phyloP scores from a whole-genome alignment of 1,140 invertebrate genomes.

The Drosophila santomea region DNA sequence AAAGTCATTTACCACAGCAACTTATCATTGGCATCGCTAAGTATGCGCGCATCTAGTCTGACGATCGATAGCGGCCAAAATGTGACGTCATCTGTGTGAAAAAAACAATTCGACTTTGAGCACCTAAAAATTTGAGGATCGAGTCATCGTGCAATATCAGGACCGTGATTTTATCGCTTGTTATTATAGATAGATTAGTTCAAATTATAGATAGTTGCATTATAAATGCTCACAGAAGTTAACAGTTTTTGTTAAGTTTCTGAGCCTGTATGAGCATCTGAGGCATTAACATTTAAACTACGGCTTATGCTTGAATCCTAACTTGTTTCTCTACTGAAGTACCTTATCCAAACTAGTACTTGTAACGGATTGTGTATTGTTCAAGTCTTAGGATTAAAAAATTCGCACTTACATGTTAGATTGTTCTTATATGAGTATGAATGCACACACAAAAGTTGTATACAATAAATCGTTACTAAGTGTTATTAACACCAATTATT shows the following conservation, averaged over 20 bases:
- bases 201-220: slow-evolving; percentile 14
- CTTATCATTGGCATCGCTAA: slow-evolving; percentile 77
- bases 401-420: neutral
- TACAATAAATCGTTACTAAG: slow-evolving; percentile 7
- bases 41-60: slow-evolving; percentile 77
- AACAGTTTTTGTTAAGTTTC: slow-evolving; percentile 17
- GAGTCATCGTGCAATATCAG: neutral
- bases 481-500: slow-evolving; percentile 2
- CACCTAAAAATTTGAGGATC: neutral
- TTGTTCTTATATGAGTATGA: neutral
- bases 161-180: slow-evolving; percentile 11
- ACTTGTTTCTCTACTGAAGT: slow-evolving; percentile 4
- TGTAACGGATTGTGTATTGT: slow-evolving; percentile 10
- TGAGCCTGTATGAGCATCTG: neutral
- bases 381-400: slow-evolving; percentile 13
- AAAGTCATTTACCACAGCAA: slow-evolving; percentile 74
- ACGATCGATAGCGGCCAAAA: slow-evolving; percentile 77
- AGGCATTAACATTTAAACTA: slow-evolving; percentile 5
- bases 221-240: slow-evolving; percentile 36
- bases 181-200: slow-evolving; percentile 14
- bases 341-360: slow-evolving; percentile 9
- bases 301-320: slow-evolving; percentile 11
- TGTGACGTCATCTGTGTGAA: slow-evolving; percentile 80
- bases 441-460: neutral
- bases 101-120: neutral